Conservation (phyloP, 2,888 invertebrate genomes). For the Galeopsomyia nigrocyanea region DNA sequence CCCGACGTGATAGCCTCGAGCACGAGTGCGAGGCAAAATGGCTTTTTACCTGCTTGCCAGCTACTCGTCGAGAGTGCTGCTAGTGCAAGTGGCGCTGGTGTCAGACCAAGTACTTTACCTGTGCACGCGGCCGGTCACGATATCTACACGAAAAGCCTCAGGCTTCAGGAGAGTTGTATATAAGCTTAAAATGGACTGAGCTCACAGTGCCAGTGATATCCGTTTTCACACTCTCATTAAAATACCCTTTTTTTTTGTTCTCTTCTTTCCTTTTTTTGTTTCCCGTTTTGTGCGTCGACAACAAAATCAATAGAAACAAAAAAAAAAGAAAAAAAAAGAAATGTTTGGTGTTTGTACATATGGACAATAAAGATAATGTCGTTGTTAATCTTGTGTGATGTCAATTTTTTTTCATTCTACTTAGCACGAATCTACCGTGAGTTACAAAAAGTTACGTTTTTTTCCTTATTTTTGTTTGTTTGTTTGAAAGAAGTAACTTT, state of each 20-base stretch:
- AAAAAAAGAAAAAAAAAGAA: no score
- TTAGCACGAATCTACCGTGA: no score
- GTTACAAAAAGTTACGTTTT: no score
- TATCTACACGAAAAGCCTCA: slow-evolving; percentile 63
- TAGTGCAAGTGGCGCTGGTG: not conserved
- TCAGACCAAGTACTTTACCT: slow-evolving; percentile 61
- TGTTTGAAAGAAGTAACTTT: no score
- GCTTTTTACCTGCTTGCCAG: slow-evolving; percentile 44
- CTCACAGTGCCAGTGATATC: no score
- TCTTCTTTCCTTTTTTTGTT: no score
- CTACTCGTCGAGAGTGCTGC: not conserved
- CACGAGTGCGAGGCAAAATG: slow-evolving; percentile 60
- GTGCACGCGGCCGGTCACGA: slow-evolving; percentile 63
- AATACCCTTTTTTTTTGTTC: no score
- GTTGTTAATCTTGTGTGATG: slow-evolving; percentile 38
- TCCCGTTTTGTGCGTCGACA: no score
- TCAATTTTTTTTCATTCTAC: not conserved
- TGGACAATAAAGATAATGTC: slow-evolving; percentile 49
- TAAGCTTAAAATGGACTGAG: slow-evolving; percentile 47
- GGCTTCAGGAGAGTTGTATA: slow-evolving; percentile 66
- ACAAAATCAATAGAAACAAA: no score
- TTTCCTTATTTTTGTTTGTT: no score
- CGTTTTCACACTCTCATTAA: no score
- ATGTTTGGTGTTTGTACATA: slow-evolving; percentile 48
- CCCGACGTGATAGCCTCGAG: slow-evolving; percentile 61